A percentile compares a stretch with the other conserved stretches of the same genome.
phyloP scores from a whole-genome alignment of 2,888 invertebrate genomes.

The Ophraella communa region DNA sequence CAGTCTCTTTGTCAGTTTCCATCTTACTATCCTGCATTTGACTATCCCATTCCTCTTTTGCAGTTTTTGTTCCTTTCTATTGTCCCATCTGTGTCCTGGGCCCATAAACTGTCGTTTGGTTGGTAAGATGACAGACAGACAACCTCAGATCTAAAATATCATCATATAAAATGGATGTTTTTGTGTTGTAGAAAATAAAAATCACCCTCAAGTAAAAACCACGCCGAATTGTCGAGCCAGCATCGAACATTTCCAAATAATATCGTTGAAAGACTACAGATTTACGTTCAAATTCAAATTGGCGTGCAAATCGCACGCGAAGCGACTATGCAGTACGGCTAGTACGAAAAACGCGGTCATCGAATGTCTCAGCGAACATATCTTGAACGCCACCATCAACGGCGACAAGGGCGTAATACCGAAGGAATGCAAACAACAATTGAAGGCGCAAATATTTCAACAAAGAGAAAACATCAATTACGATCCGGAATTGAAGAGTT shows the following conservation, averaged over 20 bases:
- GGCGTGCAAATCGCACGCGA: constrained; percentile 85
- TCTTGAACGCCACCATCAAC: constrained; percentile 86
- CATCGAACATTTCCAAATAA: constrained; percentile 96
- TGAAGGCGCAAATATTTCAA: constrained; percentile 89
- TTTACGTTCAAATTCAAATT: constrained; percentile 95
- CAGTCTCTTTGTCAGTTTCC: too few relatives aligned
- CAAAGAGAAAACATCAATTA: constrained; percentile 88
- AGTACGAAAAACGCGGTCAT: constrained; percentile 83
- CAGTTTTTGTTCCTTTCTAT: too few relatives aligned
- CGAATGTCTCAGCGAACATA: constrained; percentile 86
- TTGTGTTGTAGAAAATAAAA: constrained; percentile 71
- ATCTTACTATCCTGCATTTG: too few relatives aligned
- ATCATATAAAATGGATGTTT: neutral
- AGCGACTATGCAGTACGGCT: constrained; percentile 71
- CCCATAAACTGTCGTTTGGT: too few relatives aligned
- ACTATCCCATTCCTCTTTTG: too few relatives aligned
- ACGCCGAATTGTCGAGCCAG: constrained; percentile 88
- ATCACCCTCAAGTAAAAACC: constrained; percentile 79
- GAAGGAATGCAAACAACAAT: constrained; percentile 88
- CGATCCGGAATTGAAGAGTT: constrained; percentile 82
- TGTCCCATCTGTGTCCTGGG: too few relatives aligned
- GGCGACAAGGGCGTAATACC: constrained; percentile 79
- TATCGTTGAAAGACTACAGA: constrained; percentile 89
- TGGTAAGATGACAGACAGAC: too few relatives aligned
- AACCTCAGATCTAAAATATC: too few relatives aligned